Percentiles rank a stretch among this genome's conserved stretches.
Evolutionary conservation across 2,888 invertebrate species (phyloP).

Genomic region (Rhingia campestris): DNA sequence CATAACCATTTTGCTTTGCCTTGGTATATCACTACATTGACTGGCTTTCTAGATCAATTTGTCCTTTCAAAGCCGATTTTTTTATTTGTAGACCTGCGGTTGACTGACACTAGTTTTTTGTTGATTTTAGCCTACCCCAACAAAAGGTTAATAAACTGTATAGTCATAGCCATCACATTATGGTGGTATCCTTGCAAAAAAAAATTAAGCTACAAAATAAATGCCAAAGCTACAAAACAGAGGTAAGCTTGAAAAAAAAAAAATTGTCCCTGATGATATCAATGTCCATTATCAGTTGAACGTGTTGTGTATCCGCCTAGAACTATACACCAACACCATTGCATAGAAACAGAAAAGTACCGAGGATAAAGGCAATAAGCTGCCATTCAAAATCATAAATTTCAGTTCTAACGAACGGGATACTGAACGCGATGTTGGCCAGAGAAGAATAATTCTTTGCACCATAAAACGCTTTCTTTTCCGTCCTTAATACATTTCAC

Average conservation of each 20-base stretch:
- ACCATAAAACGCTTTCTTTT: slow-evolving; percentile 71
- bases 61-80: slow-evolving; percentile 38
- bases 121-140: slow-evolving; percentile 27
- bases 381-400: slow-evolving; percentile 71
- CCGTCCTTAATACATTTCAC: slow-evolving; percentile 66
- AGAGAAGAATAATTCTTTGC: slow-evolving; percentile 65
- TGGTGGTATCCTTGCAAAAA: slow-evolving; percentile 53
- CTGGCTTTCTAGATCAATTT: slow-evolving; percentile 45
- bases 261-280: slow-evolving; percentile 53
- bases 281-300: slow-evolving; percentile 65
- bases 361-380: slow-evolving; percentile 60
- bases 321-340: slow-evolving; percentile 40
- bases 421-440: not conserved
- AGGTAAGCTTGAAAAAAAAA: slow-evolving; percentile 35
- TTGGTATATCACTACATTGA: slow-evolving; percentile 9
- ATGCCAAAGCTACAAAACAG: slow-evolving; percentile 52
- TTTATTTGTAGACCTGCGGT: slow-evolving; percentile 22
- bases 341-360: slow-evolving; percentile 1
- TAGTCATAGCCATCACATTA: slow-evolving; percentile 64
- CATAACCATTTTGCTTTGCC: slow-evolving; percentile 33
- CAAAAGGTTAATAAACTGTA: slow-evolving; percentile 72
- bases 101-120: slow-evolving; percentile 33
- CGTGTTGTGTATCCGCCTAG: slow-evolving; percentile 67
- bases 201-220: slow-evolving; percentile 21
- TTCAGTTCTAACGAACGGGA: slow-evolving; percentile 33